Percentiles rank a stretch among this genome's conserved stretches.
phyloP scores from a whole-genome alignment of 2,113 vertebrate genomes.

The Forbesichthys papilliferus region DNA sequence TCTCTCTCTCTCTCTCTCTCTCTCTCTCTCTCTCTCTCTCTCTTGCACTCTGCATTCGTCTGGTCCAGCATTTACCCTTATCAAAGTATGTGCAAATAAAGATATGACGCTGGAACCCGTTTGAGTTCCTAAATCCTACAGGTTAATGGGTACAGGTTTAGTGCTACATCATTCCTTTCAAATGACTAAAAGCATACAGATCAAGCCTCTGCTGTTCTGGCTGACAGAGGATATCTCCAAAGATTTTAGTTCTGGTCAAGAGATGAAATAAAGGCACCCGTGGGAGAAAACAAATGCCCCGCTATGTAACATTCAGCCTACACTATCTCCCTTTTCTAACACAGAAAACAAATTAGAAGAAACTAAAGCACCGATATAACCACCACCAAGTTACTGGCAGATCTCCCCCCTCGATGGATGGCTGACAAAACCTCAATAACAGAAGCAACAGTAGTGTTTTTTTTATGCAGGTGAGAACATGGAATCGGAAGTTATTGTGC shows the following conservation, averaged over 20 bases:
- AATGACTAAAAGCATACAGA: neutral
- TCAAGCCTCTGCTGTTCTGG: neutral
- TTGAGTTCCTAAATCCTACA: slow-evolving; percentile 29
- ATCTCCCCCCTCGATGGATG: slow-evolving; percentile 1
- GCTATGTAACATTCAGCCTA: slow-evolving; percentile 74
- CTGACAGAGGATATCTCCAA: slow-evolving; percentile 71
- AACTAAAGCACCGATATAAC: slow-evolving; percentile 59
- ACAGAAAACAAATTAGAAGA: slow-evolving; percentile 28
- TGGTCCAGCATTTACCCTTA: slow-evolving; percentile 28
- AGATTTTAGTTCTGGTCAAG: slow-evolving; percentile 50
- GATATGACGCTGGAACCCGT: slow-evolving; percentile 18
- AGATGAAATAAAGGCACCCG: slow-evolving; percentile 85
- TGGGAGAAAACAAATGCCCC: slow-evolving; percentile 63
- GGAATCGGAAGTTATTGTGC: slow-evolving; percentile 28
- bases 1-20: neutral
- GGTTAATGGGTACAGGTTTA: slow-evolving; percentile 28
- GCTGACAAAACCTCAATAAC: slow-evolving; percentile 21
- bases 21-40: slow-evolving; percentile 7
- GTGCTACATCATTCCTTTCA: slow-evolving; percentile 42
- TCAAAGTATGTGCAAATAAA: slow-evolving; percentile 58
- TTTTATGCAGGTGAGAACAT: neutral
- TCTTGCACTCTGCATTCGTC: slow-evolving; percentile 5
- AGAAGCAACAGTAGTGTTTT: slow-evolving; percentile 7
- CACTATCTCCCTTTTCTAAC: slow-evolving; percentile 58
- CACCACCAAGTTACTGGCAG: slow-evolving; percentile 35